Conservation (phyloP, 1,140 invertebrate species). For the Babylonia areolata region DNA sequence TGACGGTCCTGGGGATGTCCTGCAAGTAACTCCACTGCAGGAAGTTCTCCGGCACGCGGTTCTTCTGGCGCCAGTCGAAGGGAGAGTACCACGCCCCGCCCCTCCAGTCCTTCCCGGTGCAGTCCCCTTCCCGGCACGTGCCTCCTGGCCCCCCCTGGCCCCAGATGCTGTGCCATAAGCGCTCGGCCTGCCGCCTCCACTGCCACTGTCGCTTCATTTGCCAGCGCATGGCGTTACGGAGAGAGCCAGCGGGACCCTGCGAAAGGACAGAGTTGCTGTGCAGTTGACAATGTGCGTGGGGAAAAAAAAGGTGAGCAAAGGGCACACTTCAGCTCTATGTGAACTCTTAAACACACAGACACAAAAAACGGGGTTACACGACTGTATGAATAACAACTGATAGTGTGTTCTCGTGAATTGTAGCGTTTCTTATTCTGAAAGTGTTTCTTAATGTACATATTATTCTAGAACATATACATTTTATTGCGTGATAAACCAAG, state of each 20-base stretch:
- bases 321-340: no score
- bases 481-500: no score
- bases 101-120: slow-evolving; percentile 33
- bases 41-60: slow-evolving; percentile 37
- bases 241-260: slow-evolving; percentile 18
- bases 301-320: no score
- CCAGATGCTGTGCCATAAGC: slow-evolving; percentile 20
- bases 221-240: slow-evolving; percentile 33
- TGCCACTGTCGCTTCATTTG: slow-evolving; percentile 16
- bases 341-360: no score
- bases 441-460: no score
- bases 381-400: no score
- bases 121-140: slow-evolving; percentile 26
- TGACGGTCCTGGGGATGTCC: slow-evolving; percentile 4
- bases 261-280: not conserved
- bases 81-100: slow-evolving; percentile 23
- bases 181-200: not conserved
- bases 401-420: no score
- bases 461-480: no score
- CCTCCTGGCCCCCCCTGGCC: not conserved
- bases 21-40: slow-evolving; percentile 34
- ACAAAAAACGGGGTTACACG: no score
- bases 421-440: no score
- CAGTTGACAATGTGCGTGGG: no score
- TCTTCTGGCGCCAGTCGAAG: slow-evolving; percentile 32